Percentiles rank a stretch among this genome's conserved stretches.
These are phyloP conservation scores for Hydra vulgaris DNA, from an alignment of 30 jellyfish, hydroid and myxozoan genomes.

Conservation along the genomic window DNA sequence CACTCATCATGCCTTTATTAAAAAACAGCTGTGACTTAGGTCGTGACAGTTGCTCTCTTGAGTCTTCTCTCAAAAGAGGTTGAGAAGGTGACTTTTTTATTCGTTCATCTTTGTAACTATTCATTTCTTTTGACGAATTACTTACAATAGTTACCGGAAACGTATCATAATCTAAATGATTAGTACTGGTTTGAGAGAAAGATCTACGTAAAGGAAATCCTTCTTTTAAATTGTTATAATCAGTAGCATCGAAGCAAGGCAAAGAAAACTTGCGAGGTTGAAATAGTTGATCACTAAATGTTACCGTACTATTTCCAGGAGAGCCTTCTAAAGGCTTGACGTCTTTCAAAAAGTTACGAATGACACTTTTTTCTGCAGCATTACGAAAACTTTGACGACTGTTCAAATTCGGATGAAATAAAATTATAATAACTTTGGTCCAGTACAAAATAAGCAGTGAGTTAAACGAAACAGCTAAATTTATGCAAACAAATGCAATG, in stretches of 20 bases:
- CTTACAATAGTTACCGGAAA: background rate
- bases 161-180: background rate
- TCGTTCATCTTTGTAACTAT: background rate
- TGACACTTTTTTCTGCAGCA: background rate
- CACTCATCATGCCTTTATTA: background rate
- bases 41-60: background rate
- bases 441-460: conserved; percentile 28
- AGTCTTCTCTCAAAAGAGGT: background rate
- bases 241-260: background rate
- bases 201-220: background rate
- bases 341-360: too few species aligned
- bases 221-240: background rate
- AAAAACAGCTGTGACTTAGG: background rate
- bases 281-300: background rate
- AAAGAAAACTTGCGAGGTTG: background rate
- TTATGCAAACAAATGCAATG: conserved; percentile 27
- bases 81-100: background rate
- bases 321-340: background rate
- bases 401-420: conserved; percentile 48
- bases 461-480: conserved; percentile 20
- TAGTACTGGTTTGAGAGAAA: background rate
- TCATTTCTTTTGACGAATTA: background rate
- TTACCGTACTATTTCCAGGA: background rate
- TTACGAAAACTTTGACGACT: conserved; percentile 1
- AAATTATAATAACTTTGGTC: conserved; percentile 35